Conservation (phyloP, 2,888 invertebrate genomes). For the Temnothorax ravouxi region DNA sequence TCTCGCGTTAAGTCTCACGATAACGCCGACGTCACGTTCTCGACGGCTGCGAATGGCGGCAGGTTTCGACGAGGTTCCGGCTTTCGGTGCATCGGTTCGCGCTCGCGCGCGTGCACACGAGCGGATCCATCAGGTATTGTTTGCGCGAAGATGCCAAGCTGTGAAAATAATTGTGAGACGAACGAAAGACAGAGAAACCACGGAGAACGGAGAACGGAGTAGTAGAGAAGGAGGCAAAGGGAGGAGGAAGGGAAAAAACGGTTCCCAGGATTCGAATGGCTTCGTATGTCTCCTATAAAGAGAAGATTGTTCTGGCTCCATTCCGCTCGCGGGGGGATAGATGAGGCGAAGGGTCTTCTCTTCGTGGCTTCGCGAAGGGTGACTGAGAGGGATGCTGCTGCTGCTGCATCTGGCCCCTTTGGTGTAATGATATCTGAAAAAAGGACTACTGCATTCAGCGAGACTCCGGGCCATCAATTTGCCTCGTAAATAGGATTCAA, state of each 20-base stretch:
- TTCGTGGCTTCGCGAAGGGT: slow-evolving; percentile 71
- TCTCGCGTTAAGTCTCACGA: slow-evolving; percentile 46
- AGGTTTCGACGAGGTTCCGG: slow-evolving; percentile 44
- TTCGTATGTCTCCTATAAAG: slow-evolving; percentile 84
- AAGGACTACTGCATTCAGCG: slow-evolving; percentile 70
- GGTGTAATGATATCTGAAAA: slow-evolving; percentile 83
- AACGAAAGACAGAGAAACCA: slow-evolving; percentile 78
- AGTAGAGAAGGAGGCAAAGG: slow-evolving; percentile 62
- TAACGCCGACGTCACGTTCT: slow-evolving; percentile 51
- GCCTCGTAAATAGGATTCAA: slow-evolving; percentile 78
- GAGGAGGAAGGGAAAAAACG: slow-evolving; percentile 76
- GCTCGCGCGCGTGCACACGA: slow-evolving; percentile 11
- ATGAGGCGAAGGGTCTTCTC: slow-evolving; percentile 73
- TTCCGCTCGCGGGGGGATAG: slow-evolving; percentile 76
- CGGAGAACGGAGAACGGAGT: slow-evolving; percentile 51
- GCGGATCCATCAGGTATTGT: slow-evolving; percentile 50
- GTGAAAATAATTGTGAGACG: slow-evolving; percentile 84
- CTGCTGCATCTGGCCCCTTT: slow-evolving; percentile 83
- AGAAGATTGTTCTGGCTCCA: slow-evolving; percentile 83
- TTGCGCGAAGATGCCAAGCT: slow-evolving; percentile 78
- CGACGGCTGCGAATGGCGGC: slow-evolving; percentile 41
- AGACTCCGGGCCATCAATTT: slow-evolving; percentile 80
- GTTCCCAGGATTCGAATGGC: slow-evolving; percentile 85
- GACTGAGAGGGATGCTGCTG: slow-evolving; percentile 76
- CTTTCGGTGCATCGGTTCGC: slow-evolving; percentile 49